A percentile compares a stretch with the other conserved stretches of the same genome.
Evolutionary conservation across 2,888 invertebrate species (phyloP).

Genomic region (Apodemia zela): DNA sequence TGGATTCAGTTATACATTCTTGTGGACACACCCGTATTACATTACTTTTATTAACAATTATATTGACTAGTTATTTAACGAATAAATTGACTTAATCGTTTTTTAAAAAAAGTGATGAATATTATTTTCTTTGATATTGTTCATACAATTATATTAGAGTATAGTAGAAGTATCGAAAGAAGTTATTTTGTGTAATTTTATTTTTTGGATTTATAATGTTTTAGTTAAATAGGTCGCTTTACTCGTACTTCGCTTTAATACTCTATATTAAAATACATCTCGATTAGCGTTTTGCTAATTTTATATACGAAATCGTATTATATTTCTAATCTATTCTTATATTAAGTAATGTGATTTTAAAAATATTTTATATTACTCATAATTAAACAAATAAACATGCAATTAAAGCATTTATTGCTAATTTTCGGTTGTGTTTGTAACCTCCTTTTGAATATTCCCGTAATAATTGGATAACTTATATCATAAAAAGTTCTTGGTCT

Average conservation of each 20-base stretch:
- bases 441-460: too few species aligned
- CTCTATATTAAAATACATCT: background rate
- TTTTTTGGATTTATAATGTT: background rate
- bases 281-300: background rate
- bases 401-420: background rate
- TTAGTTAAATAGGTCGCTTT: slow-evolving; percentile 7
- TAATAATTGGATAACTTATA: too few species aligned
- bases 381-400: background rate
- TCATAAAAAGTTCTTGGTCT: too few species aligned
- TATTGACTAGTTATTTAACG: background rate
- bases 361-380: slow-evolving; percentile 1
- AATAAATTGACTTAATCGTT: background rate
- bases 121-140: background rate
- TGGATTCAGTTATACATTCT: background rate
- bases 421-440: too few species aligned
- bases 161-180: slow-evolving; percentile 1
- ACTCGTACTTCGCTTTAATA: background rate
- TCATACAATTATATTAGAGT: background rate
- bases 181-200: slow-evolving; percentile 8
- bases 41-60: background rate
- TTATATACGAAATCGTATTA: background rate
- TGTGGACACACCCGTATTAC: too few species aligned
- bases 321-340: background rate
- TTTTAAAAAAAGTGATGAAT: background rate
- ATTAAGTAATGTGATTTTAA: background rate